phyloP scores from a whole-genome alignment of 2,888 invertebrate genomes.

The Proisotoma minuta region DNA sequence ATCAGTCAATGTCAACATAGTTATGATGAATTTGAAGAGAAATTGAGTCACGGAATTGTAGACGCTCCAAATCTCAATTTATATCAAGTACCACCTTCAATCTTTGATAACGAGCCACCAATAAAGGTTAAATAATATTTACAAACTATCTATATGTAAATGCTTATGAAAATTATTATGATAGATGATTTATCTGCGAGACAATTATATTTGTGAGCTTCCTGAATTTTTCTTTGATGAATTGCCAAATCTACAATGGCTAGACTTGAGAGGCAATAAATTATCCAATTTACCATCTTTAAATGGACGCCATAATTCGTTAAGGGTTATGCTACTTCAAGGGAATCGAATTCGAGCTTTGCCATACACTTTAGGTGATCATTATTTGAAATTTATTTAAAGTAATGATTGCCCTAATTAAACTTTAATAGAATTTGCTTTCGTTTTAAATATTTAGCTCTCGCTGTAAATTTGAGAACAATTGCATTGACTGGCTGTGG shows the following conservation, averaged over 20 bases:
- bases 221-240: conserved; percentile 37
- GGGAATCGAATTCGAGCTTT: conserved; percentile 31
- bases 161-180: neutral
- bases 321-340: conserved; percentile 33
- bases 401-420: neutral
- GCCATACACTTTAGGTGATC: conserved; percentile 35
- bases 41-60: conserved; percentile 21
- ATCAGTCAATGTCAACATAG: conserved; percentile 8
- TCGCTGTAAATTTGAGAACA: conserved; percentile 28
- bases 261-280: conserved; percentile 34
- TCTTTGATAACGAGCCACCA: conserved; percentile 32
- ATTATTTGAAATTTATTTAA: too few relatives aligned
- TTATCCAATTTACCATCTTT: conserved; percentile 23
- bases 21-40: conserved; percentile 21
- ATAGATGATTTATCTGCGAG: conserved; percentile 16
- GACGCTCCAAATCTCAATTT: conserved; percentile 27
- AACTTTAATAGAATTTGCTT: neutral
- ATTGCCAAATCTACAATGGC: conserved; percentile 32
- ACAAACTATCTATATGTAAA: neutral
- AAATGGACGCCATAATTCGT: conserved; percentile 15
- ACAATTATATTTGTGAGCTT: conserved; percentile 26
- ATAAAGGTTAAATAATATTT: conserved; percentile 14
- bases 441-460: conserved; percentile 3
- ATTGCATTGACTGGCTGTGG: conserved; percentile 32
- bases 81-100: conserved; percentile 24